Evolutionary conservation across 2,797 vertebrate genomes (phyloP).

Genomic region (Craterocephalus amniculus): DNA sequence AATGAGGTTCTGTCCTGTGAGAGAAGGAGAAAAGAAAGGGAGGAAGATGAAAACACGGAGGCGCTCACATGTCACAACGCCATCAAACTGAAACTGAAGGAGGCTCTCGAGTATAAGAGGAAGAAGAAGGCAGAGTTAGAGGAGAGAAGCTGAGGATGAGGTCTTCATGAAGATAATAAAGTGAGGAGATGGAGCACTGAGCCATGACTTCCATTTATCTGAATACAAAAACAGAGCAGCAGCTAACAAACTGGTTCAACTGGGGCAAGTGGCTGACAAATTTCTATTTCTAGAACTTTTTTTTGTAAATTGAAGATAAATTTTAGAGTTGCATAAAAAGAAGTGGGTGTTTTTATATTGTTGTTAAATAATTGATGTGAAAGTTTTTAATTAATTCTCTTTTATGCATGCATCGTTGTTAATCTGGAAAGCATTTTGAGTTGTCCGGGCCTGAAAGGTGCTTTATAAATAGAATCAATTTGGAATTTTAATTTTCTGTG

Average conservation of each 20-base stretch:
- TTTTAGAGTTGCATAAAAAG: too few species aligned
- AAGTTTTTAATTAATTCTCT: too few species aligned
- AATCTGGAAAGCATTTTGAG: too few species aligned
- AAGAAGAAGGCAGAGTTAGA: background rate
- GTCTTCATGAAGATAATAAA: background rate
- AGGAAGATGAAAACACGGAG: conserved; percentile 12
- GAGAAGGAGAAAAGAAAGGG: background rate
- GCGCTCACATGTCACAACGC: conserved; percentile 6
- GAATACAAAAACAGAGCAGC: background rate
- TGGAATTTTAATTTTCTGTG: too few species aligned
- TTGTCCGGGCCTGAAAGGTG: too few species aligned
- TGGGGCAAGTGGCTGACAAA: too few species aligned
- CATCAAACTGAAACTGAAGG: conserved; percentile 10
- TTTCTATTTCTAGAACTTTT: too few species aligned
- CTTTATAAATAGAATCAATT: too few species aligned
- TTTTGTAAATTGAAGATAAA: too few species aligned
- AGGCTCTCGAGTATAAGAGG: conserved; percentile 7
- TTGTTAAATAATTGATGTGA: too few species aligned
- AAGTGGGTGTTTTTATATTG: too few species aligned
- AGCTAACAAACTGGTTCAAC: background rate
- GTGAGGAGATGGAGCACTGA: background rate
- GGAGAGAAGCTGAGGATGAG: background rate
- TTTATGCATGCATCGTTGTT: too few species aligned
- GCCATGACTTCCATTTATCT: background rate
- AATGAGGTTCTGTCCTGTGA: conserved; percentile 24